Conservation (phyloP, 2,113 vertebrate species). For the Campylomormyrus numenius region DNA sequence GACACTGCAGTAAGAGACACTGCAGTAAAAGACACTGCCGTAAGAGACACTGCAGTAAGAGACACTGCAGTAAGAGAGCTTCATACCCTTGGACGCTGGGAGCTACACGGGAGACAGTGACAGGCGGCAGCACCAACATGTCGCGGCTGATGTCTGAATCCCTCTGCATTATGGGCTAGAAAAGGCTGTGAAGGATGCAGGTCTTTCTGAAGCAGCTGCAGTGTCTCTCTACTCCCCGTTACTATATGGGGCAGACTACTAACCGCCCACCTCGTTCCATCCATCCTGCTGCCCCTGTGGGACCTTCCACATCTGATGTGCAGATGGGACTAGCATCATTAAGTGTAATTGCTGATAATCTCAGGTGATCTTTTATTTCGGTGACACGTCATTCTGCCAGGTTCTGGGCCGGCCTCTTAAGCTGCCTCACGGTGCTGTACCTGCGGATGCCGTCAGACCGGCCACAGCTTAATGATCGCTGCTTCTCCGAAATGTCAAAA, state of each 20-base stretch:
- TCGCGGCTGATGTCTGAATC: conserved; percentile 13
- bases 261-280: conserved; percentile 21
- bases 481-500: conserved; percentile 71
- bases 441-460: conserved; percentile 61
- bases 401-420: conserved; percentile 76
- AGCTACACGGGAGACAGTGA: neutral
- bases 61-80: neutral
- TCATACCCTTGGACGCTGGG: neutral
- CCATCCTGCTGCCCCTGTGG: conserved; percentile 24
- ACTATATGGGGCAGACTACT: neutral
- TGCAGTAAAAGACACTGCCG: too few relatives aligned
- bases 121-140: neutral
- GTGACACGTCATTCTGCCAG: conserved; percentile 83
- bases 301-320: conserved; percentile 61
- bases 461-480: conserved; percentile 76
- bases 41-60: neutral
- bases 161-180: neutral
- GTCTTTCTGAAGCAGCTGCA: neutral
- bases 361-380: conserved; percentile 67
- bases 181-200: neutral
- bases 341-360: conserved; percentile 69
- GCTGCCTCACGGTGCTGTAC: conserved; percentile 76
- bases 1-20: too few relatives aligned
- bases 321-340: conserved; percentile 60
- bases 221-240: neutral